Evolutionary conservation across 2,113 vertebrate species (phyloP).

Genomic region (Fulica atra): DNA sequence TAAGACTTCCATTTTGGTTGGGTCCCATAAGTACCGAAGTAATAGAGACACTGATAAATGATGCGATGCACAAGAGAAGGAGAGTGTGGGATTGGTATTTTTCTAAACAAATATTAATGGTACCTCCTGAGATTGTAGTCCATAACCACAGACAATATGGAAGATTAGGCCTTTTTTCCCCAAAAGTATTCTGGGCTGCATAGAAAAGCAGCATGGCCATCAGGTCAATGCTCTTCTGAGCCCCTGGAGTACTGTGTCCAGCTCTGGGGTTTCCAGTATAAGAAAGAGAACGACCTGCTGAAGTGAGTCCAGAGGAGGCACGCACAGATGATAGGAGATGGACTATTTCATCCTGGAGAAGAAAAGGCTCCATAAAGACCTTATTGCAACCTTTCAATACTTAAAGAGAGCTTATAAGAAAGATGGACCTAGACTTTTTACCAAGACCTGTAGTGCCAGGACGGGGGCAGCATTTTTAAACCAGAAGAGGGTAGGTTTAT

Average conservation of each 20-base stretch:
- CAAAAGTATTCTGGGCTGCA: background rate
- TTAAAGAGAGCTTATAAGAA: background rate
- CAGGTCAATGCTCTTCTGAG: background rate
- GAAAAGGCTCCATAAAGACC: fast-evolving
- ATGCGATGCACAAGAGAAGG: background rate
- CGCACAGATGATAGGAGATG: background rate
- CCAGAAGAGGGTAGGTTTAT: background rate
- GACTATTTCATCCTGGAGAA: background rate
- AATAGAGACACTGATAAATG: background rate
- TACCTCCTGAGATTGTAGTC: background rate
- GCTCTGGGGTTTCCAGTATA: background rate
- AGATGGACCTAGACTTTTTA: background rate
- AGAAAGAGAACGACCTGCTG: background rate
- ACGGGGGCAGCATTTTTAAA: background rate
- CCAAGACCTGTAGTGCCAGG: background rate
- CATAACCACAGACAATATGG: fast-evolving
- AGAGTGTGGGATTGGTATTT: background rate
- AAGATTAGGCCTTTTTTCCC: background rate
- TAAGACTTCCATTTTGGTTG: background rate
- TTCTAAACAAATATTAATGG: background rate
- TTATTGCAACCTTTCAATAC: background rate
- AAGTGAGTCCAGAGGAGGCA: background rate
- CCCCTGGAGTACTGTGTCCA: fast-evolving
- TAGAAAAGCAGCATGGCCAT: fast-evolving
- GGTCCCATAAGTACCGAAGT: background rate